phyloP scores from a whole-genome alignment of 2,797 vertebrate species.

The Australoheros facetus region DNA sequence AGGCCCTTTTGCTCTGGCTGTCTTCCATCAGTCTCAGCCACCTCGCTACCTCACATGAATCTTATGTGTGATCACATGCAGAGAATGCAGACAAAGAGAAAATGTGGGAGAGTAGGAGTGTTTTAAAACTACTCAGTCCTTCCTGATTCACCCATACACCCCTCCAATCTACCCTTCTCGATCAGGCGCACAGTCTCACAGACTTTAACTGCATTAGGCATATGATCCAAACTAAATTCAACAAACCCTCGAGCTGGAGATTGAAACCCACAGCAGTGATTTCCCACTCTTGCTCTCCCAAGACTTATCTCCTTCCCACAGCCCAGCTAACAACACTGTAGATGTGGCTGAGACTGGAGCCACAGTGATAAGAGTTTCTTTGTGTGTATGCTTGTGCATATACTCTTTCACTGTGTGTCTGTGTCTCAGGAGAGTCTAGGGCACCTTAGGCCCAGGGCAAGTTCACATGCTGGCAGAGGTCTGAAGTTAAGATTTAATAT shows the following conservation, averaged over 20 bases:
- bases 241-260: conserved; percentile 35
- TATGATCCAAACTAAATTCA: conserved; percentile 49
- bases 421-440: conserved; percentile 28
- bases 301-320: conserved; percentile 58
- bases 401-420: not conserved
- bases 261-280: conserved; percentile 44
- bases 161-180: not conserved
- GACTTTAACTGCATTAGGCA: conserved; percentile 24
- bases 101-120: not conserved
- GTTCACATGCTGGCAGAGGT: conserved; percentile 33
- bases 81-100: not conserved
- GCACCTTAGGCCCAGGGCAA: conserved; percentile 48
- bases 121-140: conserved; percentile 1
- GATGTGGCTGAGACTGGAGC: conserved; percentile 55
- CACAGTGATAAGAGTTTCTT: conserved; percentile 65
- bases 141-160: not conserved
- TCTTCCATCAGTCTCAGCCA: not conserved
- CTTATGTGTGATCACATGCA: not conserved
- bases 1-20: not conserved
- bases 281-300: conserved; percentile 28
- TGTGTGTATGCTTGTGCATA: conserved; percentile 38
- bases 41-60: conserved; percentile 1
- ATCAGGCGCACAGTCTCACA: not conserved
- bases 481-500: conserved; percentile 20
- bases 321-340: conserved; percentile 6